A percentile compares a stretch with the other conserved stretches of the same genome.
Evolutionary conservation across 2,113 vertebrate species (phyloP).

Genomic region (Ochotona princeps): DNA sequence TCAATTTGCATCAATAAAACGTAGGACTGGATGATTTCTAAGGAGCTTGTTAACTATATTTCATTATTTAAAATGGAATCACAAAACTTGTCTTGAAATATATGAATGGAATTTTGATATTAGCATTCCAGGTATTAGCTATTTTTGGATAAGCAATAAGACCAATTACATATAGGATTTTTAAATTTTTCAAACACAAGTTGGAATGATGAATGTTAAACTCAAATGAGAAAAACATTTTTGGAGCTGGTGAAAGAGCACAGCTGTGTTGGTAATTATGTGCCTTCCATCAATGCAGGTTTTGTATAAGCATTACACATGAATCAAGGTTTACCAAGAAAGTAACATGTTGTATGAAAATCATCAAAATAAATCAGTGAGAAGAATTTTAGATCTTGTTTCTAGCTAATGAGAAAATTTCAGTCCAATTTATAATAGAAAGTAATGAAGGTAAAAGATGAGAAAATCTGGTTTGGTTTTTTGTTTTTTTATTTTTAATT

Average conservation of each 20-base stretch:
- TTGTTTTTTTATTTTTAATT: too few relatives aligned
- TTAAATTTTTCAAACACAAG: slow-evolving; percentile 47
- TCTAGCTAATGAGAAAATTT: slow-evolving; percentile 19
- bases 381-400: background rate
- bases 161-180: background rate
- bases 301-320: background rate
- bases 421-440: background rate
- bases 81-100: slow-evolving; percentile 48
- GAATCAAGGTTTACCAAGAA: background rate
- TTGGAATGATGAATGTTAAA: slow-evolving; percentile 60
- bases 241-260: background rate
- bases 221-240: background rate
- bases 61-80: slow-evolving; percentile 58
- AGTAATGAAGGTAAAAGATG: background rate
- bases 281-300: background rate
- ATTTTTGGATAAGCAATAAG: slow-evolving; percentile 47
- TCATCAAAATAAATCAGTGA: background rate
- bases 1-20: too few relatives aligned
- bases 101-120: background rate
- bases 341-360: background rate
- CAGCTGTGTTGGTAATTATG: background rate
- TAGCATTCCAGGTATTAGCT: slow-evolving; percentile 20
- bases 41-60: slow-evolving; percentile 11
- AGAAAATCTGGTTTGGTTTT: too few relatives aligned
- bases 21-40: background rate